phyloP scores from a whole-genome alignment of 2,888 invertebrate species.

The Limenitis arthemis region DNA sequence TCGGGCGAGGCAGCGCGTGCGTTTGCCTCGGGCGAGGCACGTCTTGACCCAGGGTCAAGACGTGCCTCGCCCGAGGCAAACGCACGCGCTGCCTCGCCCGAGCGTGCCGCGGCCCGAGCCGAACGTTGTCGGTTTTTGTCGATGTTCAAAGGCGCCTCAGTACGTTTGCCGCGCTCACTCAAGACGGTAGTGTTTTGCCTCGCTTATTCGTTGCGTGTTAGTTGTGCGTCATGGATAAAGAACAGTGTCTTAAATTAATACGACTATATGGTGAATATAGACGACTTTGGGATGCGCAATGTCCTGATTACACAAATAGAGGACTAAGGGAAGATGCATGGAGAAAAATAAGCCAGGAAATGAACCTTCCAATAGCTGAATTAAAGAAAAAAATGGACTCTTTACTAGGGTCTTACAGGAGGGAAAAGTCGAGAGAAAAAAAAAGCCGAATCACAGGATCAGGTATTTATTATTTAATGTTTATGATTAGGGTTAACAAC shows the following conservation, averaged over 20 bases:
- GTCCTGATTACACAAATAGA: slow-evolving; percentile 26
- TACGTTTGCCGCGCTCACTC: background rate
- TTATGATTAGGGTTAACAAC: slow-evolving; percentile 9
- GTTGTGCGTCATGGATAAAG: background rate
- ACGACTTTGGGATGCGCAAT: slow-evolving; percentile 26
- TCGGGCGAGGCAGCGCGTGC: too few relatives aligned
- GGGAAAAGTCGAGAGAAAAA: slow-evolving; percentile 19
- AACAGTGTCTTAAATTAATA: background rate
- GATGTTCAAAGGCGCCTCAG: background rate
- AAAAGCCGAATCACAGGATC: slow-evolving; percentile 23
- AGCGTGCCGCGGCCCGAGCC: background rate
- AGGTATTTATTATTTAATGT: slow-evolving; percentile 17
- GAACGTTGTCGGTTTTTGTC: background rate
- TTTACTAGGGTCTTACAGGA: slow-evolving; percentile 16
- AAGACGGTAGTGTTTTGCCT: background rate
- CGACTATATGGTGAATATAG: slow-evolving; percentile 19
- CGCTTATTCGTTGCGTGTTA: too few relatives aligned
- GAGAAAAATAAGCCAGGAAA: slow-evolving; percentile 15
- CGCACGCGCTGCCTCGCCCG: too few relatives aligned
- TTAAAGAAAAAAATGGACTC: slow-evolving; percentile 15
- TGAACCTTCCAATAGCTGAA: slow-evolving; percentile 11
- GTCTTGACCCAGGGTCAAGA: too few relatives aligned
- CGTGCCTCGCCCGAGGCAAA: too few relatives aligned
- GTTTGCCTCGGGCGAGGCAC: too few relatives aligned
- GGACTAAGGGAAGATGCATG: slow-evolving; percentile 19